Conservation (phyloP, 2,888 invertebrate genomes). For the Ophraella communa region DNA sequence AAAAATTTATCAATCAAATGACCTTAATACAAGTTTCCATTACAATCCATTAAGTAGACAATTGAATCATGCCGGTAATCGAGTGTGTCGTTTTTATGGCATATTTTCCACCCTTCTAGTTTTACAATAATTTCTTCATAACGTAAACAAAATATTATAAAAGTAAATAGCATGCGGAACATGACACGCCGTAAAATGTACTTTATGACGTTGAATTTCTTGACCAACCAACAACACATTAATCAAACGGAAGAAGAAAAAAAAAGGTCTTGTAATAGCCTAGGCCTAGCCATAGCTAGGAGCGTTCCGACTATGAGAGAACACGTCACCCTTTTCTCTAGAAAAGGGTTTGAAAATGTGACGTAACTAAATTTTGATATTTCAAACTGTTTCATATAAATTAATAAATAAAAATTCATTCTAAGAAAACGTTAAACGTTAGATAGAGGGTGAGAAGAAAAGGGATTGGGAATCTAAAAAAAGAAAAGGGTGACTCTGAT, state of each 20-base stretch:
- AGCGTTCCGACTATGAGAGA: too few relatives aligned
- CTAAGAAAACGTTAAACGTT: too few relatives aligned
- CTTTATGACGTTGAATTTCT: conserved; percentile 55
- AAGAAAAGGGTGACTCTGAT: conserved; percentile 32
- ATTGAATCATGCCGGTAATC: not conserved
- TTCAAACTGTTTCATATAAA: conserved; percentile 27
- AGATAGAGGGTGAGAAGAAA: too few relatives aligned
- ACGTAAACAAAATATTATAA: conserved; percentile 21
- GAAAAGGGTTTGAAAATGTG: too few relatives aligned
- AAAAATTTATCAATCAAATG: not conserved
- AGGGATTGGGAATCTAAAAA: conserved; percentile 4
- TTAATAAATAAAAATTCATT: too few relatives aligned
- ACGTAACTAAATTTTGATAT: too few relatives aligned
- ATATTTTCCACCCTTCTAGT: conserved; percentile 6
- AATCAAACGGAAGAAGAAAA: too few relatives aligned
- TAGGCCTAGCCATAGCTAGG: too few relatives aligned
- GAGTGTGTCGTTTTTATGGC: conserved; percentile 4
- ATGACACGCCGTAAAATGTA: conserved; percentile 46
- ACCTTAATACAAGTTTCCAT: not conserved
- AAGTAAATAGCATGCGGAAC: conserved; percentile 33
- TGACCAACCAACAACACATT: conserved; percentile 54
- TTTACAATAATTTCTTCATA: conserved; percentile 19
- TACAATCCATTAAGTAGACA: not conserved
- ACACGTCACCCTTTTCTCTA: too few relatives aligned
- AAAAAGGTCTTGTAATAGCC: too few relatives aligned